These are phyloP conservation scores for Ectropis crepuscularia DNA, from an alignment of 2,888 invertebrate species.

Conservation along the genomic window DNA sequence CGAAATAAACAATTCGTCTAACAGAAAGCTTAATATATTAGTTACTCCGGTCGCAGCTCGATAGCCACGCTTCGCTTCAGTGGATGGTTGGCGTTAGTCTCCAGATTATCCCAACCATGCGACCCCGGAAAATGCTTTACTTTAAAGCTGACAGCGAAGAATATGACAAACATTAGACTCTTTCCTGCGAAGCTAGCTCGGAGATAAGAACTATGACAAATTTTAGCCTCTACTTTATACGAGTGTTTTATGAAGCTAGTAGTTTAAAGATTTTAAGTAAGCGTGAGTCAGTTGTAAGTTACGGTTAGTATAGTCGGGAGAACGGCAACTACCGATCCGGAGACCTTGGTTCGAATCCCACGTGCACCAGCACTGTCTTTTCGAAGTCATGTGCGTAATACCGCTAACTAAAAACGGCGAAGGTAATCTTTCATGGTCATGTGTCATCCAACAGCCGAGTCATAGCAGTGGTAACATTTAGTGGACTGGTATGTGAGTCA, in stretches of 20 bases:
- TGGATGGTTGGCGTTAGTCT: constrained; percentile 4
- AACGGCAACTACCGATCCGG: too few species aligned
- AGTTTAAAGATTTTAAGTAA: too few species aligned
- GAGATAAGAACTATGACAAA: constrained; percentile 20
- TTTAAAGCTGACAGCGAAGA: constrained; percentile 24
- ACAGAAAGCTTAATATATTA: background rate
- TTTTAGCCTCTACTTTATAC: background rate
- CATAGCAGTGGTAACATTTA: too few species aligned
- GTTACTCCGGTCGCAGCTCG: background rate
- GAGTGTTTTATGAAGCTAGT: background rate
- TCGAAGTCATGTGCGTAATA: too few species aligned
- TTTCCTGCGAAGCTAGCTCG: constrained; percentile 15
- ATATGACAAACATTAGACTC: constrained; percentile 23
- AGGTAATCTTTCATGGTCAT: too few species aligned
- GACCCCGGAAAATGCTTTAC: constrained; percentile 16
- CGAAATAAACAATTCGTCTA: background rate
- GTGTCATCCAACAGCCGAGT: too few species aligned
- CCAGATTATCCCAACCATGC: constrained; percentile 14
- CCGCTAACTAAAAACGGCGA: too few species aligned
- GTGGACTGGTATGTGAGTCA: too few species aligned
- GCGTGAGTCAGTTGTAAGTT: too few species aligned
- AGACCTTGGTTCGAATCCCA: too few species aligned
- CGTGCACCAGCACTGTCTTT: too few species aligned
- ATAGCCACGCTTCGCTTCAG: constrained; percentile 7
- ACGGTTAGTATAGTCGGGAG: too few species aligned